A percentile compares a stretch with the other conserved stretches of the same genome.
Conservation (phyloP, 2,888 invertebrate species). For the Drosophila kuntzei region DNA sequence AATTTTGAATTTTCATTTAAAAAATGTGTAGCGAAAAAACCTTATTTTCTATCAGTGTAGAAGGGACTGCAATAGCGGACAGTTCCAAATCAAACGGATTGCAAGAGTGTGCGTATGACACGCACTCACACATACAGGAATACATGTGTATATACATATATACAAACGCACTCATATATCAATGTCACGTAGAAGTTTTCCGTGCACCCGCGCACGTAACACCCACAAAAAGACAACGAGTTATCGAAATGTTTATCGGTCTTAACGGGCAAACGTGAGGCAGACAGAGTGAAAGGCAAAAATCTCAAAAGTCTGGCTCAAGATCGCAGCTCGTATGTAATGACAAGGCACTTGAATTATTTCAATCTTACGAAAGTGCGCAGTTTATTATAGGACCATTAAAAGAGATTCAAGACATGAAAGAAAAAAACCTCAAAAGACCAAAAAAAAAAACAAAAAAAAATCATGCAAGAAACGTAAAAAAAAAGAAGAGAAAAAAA, state of each 20-base stretch:
- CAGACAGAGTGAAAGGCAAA: conserved; percentile 40
- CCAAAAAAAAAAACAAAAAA: conserved; percentile 11
- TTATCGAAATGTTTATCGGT: conserved; percentile 50
- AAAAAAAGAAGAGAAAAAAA: conserved; percentile 15
- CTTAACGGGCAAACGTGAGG: conserved; percentile 34
- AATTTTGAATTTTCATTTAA: too few species aligned
- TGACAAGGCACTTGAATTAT: conserved; percentile 77
- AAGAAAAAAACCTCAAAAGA: conserved; percentile 1
- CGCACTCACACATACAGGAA: conserved; percentile 3
- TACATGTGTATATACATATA: too few species aligned
- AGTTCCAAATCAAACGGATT: conserved; percentile 31
- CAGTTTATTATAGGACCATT: conserved; percentile 52
- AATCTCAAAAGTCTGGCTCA: conserved; percentile 27
- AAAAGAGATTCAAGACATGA: conserved; percentile 29
- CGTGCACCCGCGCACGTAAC: conserved; percentile 46
- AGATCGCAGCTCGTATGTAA: conserved; percentile 35
- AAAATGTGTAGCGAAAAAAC: background rate
- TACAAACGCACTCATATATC: conserved; percentile 61
- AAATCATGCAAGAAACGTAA: background rate
- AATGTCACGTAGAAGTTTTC: conserved; percentile 39
- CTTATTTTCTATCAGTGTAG: background rate
- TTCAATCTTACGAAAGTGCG: conserved; percentile 55
- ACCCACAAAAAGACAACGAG: conserved; percentile 22
- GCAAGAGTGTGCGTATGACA: conserved; percentile 18
- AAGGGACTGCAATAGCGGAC: background rate